Percentiles rank a stretch among this genome's conserved stretches.
phyloP scores from a whole-genome alignment of 2,113 vertebrate genomes.

The Cathartes aura region DNA sequence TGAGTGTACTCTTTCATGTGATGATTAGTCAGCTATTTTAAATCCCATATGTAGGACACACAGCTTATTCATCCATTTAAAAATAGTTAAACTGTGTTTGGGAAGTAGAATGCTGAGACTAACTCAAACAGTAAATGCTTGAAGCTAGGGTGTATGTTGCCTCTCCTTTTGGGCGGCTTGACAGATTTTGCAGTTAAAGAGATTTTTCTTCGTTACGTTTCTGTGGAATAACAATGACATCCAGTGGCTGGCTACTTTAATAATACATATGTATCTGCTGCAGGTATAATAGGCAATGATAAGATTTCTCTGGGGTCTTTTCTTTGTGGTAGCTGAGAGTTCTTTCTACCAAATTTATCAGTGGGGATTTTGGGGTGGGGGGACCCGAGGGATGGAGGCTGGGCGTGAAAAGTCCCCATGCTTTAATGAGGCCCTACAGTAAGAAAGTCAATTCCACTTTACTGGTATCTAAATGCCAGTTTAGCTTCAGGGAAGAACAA shows the following conservation, averaged over 20 bases:
- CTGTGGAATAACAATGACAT: slow-evolving; percentile 68
- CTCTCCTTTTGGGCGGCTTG: not conserved
- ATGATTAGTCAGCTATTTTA: slow-evolving; percentile 56
- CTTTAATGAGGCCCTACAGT: not conserved
- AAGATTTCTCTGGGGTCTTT: not conserved
- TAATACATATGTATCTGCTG: slow-evolving; percentile 9
- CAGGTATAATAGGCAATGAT: not conserved
- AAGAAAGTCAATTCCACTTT: not conserved
- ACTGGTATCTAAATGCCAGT: not conserved
- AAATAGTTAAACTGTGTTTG: slow-evolving; percentile 44
- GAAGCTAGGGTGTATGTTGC: not conserved
- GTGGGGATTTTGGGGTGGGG: not conserved
- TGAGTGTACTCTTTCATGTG: not conserved
- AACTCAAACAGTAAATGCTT: not conserved
- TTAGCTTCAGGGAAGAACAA: slow-evolving; percentile 18
- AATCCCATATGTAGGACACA: slow-evolving; percentile 27
- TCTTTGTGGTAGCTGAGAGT: not conserved
- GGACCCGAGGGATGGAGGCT: not conserved
- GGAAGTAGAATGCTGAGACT: not conserved
- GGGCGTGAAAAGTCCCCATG: not conserved
- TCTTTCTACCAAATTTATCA: not conserved
- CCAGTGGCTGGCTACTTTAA: slow-evolving; percentile 59
- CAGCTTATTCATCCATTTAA: slow-evolving; percentile 35
- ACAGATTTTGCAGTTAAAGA: not conserved
- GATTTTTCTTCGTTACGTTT: not conserved